phyloP scores from a whole-genome alignment of 2,888 invertebrate species.

The Noctuana brunneofusca region DNA sequence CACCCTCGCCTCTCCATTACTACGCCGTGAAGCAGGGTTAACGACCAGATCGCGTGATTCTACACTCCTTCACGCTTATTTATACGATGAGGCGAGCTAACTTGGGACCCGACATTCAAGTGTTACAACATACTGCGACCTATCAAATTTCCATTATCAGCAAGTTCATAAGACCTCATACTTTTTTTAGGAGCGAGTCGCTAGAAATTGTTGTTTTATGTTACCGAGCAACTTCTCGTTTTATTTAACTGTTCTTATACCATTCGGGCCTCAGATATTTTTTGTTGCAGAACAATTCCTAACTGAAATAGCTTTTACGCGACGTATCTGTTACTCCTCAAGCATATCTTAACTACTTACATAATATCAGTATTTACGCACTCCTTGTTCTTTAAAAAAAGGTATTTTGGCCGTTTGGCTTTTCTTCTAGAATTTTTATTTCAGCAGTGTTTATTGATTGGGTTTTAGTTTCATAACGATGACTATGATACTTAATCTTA shows the following conservation, averaged over 20 bases:
- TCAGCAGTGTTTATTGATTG: no score
- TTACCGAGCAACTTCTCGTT: neutral
- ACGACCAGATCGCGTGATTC: conserved; percentile 77
- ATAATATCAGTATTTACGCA: no score
- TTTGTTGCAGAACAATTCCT: no score
- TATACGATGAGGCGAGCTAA: conserved; percentile 72
- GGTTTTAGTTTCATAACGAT: no score
- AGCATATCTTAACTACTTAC: no score
- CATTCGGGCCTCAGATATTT: no score
- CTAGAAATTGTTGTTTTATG: conserved; percentile 2
- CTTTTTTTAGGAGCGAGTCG: neutral
- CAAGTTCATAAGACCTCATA: conserved; percentile 37
- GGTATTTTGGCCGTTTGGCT: no score
- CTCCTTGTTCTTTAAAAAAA: no score
- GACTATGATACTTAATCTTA: no score
- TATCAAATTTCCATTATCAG: conserved; percentile 77
- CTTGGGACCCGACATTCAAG: conserved; percentile 64
- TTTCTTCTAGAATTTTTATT: no score
- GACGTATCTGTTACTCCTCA: no score
- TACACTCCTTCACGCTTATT: conserved; percentile 75
- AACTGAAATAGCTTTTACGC: no score
- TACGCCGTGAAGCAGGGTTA: conserved; percentile 67
- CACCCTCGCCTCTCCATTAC: conserved; percentile 74
- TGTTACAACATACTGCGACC: conserved; percentile 66
- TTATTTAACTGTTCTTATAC: neutral